These are phyloP conservation scores for Pseudoatta argentina DNA, from an alignment of 1,140 invertebrate species.

Conservation along the genomic window DNA sequence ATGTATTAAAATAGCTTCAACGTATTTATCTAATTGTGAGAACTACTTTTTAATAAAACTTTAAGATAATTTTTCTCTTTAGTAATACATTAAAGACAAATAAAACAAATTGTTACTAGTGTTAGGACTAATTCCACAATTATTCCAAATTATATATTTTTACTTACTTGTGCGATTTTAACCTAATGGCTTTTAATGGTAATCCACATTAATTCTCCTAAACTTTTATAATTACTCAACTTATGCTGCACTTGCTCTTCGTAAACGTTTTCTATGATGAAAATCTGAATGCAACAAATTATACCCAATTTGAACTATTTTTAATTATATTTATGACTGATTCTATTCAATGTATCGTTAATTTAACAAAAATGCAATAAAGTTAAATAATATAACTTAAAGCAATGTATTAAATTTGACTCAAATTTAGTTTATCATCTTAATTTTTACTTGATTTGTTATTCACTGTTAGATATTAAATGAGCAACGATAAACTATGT, in stretches of 20 bases:
- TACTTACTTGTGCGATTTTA: slow-evolving; percentile 61
- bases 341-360: no score
- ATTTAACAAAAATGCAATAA: no score
- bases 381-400: no score
- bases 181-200: slow-evolving; percentile 17
- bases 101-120: slow-evolving; percentile 21
- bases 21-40: not conserved
- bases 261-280: slow-evolving; percentile 49
- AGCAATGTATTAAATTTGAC: no score
- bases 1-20: not conserved
- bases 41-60: not conserved
- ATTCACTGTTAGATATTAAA: no score
- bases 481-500: no score
- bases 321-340: no score
- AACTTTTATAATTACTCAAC: not conserved
- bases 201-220: slow-evolving; percentile 60
- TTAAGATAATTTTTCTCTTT: slow-evolving; percentile 22
- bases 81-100: not conserved
- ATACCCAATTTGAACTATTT: no score
- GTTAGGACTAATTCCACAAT: not conserved
- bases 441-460: no score
- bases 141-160: not conserved
- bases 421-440: no score
- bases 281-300: not conserved
- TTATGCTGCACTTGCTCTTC: not conserved